Evolutionary conservation across 2,888 invertebrate species (phyloP).

Genomic region (Sinelater perroti): DNA sequence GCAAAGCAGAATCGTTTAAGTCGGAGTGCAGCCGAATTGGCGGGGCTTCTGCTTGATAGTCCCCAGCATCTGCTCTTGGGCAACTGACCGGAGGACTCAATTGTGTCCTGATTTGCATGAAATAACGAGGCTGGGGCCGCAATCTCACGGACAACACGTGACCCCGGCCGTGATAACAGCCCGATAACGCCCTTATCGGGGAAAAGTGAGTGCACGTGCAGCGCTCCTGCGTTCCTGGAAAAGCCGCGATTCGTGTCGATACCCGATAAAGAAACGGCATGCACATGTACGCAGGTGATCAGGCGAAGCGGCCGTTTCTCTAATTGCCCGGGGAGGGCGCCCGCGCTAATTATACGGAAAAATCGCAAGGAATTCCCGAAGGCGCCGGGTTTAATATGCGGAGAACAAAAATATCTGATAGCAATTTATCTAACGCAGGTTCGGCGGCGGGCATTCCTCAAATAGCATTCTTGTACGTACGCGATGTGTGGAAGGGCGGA

Average conservation of each 20-base stretch:
- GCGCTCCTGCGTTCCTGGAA: conserved; percentile 46
- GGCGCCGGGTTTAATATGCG: background rate
- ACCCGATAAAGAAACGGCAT: conserved; percentile 45
- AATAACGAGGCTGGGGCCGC: conserved; percentile 52
- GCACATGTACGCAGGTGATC: conserved; percentile 28
- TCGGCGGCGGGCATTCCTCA: conserved; percentile 5
- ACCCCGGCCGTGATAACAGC: conserved; percentile 50
- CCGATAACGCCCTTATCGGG: conserved; percentile 48
- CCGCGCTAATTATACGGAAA: background rate
- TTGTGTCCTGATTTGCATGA: conserved; percentile 55
- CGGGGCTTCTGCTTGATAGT: conserved; percentile 27
- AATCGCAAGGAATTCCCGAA: background rate
- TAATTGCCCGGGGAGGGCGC: conserved; percentile 3
- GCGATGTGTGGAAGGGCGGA: background rate
- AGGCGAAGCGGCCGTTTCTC: conserved; percentile 2
- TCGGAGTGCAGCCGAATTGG: conserved; percentile 3
- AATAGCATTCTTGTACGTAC: background rate
- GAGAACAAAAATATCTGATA: background rate
- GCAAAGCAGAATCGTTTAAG: too few species aligned
- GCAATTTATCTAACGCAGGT: conserved; percentile 7
- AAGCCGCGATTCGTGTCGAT: conserved; percentile 47
- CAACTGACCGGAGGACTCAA: conserved; percentile 48
- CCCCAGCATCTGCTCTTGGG: conserved; percentile 42
- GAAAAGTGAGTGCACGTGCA: conserved; percentile 40
- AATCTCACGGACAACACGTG: conserved; percentile 50